phyloP scores from a whole-genome alignment of 2,797 vertebrate genomes.

The Atherinosoma microstoma region DNA sequence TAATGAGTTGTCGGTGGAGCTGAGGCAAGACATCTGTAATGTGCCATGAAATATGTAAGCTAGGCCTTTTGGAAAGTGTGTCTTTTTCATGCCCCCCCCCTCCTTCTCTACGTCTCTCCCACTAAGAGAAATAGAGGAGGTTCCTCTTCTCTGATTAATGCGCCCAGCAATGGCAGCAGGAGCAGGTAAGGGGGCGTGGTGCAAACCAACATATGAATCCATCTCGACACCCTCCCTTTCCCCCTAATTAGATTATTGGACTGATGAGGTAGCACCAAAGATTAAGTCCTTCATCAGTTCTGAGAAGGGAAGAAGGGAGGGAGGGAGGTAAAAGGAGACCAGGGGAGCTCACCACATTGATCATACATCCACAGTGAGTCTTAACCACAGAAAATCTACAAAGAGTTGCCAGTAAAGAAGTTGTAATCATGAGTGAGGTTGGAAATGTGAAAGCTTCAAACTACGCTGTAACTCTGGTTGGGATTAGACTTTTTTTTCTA shows the following conservation, averaged over 20 bases:
- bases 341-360: constrained; percentile 25
- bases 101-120: constrained; percentile 29
- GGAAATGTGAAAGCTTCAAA: neutral
- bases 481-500: neutral
- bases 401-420: constrained; percentile 22
- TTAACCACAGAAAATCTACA: constrained; percentile 44
- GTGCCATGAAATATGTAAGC: constrained; percentile 82
- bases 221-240: constrained; percentile 70
- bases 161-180: constrained; percentile 50
- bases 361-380: constrained; percentile 1
- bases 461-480: neutral
- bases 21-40: constrained; percentile 83
- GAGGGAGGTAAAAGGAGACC: constrained; percentile 27
- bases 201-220: constrained; percentile 64
- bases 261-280: constrained; percentile 78
- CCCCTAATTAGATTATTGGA: constrained; percentile 79
- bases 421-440: neutral
- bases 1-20: constrained; percentile 80
- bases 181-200: constrained; percentile 63
- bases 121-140: constrained; percentile 46
- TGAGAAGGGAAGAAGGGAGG: constrained; percentile 34
- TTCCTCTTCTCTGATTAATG: constrained; percentile 74
- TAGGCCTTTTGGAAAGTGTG: constrained; percentile 72
- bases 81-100: constrained; percentile 40
- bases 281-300: constrained; percentile 80